Evolutionary conservation across 2,888 invertebrate genomes (phyloP), one percentile per base, ranked within the genome.

Genomic region (Macrophya annulata): DNA sequence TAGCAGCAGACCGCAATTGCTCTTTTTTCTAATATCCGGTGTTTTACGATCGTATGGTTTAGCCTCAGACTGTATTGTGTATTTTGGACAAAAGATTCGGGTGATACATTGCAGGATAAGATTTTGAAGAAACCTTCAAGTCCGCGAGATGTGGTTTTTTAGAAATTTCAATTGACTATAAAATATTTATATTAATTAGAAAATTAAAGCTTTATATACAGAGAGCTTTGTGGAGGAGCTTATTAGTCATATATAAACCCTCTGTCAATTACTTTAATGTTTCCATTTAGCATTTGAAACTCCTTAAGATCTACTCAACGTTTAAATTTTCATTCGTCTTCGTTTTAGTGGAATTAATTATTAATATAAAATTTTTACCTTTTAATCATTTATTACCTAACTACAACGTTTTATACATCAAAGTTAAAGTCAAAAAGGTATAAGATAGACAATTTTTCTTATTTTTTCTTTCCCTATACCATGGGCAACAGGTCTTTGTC

Each of bases 401-500:
- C 45, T 31, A 31, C 31, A n/a, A 21, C 21, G n/a, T 4, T 74
- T 74, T 45, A n/a, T 72, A 45, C 72, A 21, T 40, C n/a, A 45
- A 72, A 21, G 21, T 72, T 45, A 4, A 10, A 72, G 72, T 2
- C 45, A 21, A 2, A 43, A 45, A n/a, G 25, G 43, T 45, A 40
- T 4, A 17, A 5, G 31, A 31, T 31, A 31, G 31, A 31, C 31
- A 2, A 31, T 31, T 31, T 31, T 31, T 31, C n/a, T n/a, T n/a
- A n/a, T 31, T 31, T 31, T 31, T 31, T 3, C 31, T 45, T 40
- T 21, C 21, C 2, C n/a, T 40, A 45, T 74, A 74, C 43, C 1
- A 40, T 40, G 40, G 72, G 72, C 72, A 74, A 74, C 72, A 74
- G 72, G 72, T 74, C 12, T 45, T 74, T 45, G 45, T 74, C 21